A percentile compares a stretch with the other conserved stretches of the same genome.
phyloP scores from a whole-genome alignment of 2,113 vertebrate species.

The Seriola dumerili region DNA sequence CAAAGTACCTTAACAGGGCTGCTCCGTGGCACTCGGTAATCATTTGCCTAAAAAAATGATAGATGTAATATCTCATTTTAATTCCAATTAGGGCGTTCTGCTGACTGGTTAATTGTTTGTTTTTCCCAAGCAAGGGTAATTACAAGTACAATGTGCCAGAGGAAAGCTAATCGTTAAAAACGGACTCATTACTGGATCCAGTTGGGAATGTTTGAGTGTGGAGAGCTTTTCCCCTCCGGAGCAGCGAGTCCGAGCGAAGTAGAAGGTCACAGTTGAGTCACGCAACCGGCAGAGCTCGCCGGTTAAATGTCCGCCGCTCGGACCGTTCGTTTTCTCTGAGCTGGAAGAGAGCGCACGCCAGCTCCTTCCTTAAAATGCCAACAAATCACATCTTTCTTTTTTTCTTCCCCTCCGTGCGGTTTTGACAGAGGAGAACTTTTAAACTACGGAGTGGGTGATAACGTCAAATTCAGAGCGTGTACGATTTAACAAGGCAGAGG shows the following conservation, averaged over 20 bases:
- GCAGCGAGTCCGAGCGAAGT: conserved; percentile 28
- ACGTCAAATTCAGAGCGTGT: conserved; percentile 33
- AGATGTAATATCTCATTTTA: conserved; percentile 80
- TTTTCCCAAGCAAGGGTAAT: conserved; percentile 81
- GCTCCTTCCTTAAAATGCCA: conserved; percentile 21
- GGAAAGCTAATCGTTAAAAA: conserved; percentile 78
- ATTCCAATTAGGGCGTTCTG: conserved; percentile 81
- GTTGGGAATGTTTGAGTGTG: conserved; percentile 71
- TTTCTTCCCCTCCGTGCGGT: background rate
- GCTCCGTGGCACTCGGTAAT: conserved; percentile 68
- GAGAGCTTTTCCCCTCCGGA: conserved; percentile 48
- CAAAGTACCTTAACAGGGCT: conserved; percentile 70
- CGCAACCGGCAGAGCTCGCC: conserved; percentile 22
- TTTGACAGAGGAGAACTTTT: conserved; percentile 26
- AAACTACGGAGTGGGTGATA: background rate
- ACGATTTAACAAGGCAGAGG: conserved; percentile 50
- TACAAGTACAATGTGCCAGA: conserved; percentile 79
- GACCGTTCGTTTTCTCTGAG: background rate
- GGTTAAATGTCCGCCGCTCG: conserved; percentile 46
- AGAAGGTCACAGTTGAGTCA: conserved; percentile 74
- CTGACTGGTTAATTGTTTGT: conserved; percentile 86
- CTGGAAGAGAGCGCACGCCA: background rate
- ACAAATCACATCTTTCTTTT: background rate
- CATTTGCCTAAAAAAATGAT: conserved; percentile 77
- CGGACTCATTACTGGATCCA: conserved; percentile 76